These are phyloP conservation scores for Anomalospiza imberbis DNA, from an alignment of 2,797 vertebrate species.

Conservation along the genomic window DNA sequence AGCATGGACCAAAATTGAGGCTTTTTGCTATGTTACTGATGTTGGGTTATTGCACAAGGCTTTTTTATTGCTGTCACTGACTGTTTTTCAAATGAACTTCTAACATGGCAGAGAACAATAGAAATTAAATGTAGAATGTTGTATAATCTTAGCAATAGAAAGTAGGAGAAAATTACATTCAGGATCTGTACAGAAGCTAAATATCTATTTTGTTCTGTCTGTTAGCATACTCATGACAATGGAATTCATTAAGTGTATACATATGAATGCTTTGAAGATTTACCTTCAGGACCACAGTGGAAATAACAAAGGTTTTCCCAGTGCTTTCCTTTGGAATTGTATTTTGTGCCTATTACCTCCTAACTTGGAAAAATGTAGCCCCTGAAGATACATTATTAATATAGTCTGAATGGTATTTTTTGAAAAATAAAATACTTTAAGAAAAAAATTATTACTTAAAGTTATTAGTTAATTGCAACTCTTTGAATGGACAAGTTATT, in stretches of 20 bases:
- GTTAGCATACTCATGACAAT: background rate
- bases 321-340: background rate
- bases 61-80: background rate
- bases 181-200: background rate
- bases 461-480: background rate
- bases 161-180: background rate
- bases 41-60: background rate
- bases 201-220: background rate
- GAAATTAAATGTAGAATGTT: background rate
- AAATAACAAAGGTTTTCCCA: background rate
- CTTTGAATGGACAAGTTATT: background rate
- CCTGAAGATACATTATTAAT: background rate
- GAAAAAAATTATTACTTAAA: background rate
- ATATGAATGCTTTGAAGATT: background rate
- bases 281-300: background rate
- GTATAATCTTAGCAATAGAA: background rate
- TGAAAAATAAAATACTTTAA: background rate
- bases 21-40: background rate
- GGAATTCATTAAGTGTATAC: background rate
- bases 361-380: background rate
- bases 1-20: background rate
- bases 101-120: background rate
- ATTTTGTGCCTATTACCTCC: accelerated
- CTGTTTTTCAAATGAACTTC: background rate
- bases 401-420: background rate